Conservation (phyloP, 1,140 invertebrate genomes). For the Aphis craccivora region DNA sequence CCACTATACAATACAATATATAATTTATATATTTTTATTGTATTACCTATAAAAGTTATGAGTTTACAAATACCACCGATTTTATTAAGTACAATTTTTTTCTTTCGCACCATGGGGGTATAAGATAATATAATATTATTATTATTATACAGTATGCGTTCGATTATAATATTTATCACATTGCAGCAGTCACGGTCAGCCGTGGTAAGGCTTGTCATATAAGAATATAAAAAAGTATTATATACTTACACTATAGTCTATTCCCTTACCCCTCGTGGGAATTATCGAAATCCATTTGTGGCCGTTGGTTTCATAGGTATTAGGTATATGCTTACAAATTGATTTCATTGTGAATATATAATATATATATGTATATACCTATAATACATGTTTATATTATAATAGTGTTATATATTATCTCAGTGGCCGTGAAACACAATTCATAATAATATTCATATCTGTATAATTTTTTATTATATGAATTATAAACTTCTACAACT, state of each 20-base stretch:
- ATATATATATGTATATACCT: not conserved
- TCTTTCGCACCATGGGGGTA: not conserved
- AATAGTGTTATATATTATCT: not conserved
- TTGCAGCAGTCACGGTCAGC: not conserved
- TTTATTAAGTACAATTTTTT: not conserved
- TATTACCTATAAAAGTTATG: not conserved
- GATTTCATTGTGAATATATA: not conserved
- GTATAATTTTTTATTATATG: not conserved
- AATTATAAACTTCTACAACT: not conserved
- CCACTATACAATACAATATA: not conserved
- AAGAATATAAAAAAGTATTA: not conserved
- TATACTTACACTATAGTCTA: not conserved
- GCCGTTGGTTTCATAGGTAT: not conserved
- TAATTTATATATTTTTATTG: not conserved
- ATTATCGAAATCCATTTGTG: not conserved
- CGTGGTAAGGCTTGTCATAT: not conserved
- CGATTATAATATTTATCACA: not conserved
- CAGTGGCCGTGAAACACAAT: not conserved
- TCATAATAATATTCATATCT: not conserved
- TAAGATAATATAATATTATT: not conserved
- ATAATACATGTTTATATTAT: not conserved
- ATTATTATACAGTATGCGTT: conserved; percentile 2
- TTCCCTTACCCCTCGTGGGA: not conserved
- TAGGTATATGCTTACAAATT: not conserved
- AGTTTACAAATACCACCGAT: not conserved